Conservation (phyloP, 2,888 invertebrate genomes). For the Sesia bembeciformis region DNA sequence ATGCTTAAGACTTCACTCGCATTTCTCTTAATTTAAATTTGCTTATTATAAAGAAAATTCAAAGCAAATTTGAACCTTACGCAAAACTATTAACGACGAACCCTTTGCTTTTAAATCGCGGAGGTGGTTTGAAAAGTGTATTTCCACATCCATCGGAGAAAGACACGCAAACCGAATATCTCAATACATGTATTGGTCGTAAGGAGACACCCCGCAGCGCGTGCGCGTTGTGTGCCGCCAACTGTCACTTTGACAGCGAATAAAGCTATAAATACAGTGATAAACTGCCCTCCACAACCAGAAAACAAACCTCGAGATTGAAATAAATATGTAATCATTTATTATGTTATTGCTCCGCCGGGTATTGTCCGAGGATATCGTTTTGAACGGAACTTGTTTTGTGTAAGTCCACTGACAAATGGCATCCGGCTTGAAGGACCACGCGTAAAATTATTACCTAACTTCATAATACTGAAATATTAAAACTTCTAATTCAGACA, state of each 20-base stretch:
- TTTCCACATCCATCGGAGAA: conserved; percentile 1
- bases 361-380: conserved; percentile 17
- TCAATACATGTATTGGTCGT: conserved; percentile 9
- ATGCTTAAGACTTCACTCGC: background rate
- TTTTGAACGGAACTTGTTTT: conserved; percentile 5
- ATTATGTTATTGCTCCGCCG: conserved; percentile 23
- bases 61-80: background rate
- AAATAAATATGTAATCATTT: conserved; percentile 41
- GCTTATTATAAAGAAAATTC: background rate
- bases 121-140: background rate
- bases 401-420: conserved; percentile 8
- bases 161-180: conserved; percentile 9
- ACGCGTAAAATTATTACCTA: background rate
- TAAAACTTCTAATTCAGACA: background rate
- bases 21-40: background rate
- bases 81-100: background rate
- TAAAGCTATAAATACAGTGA: conserved; percentile 31
- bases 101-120: background rate
- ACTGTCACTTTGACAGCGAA: conserved; percentile 23
- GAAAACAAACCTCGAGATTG: conserved; percentile 36
- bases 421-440: conserved; percentile 12
- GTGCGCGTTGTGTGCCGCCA: conserved; percentile 22
- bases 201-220: conserved; percentile 26
- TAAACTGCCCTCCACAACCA: conserved; percentile 22
- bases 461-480: background rate